A percentile compares a stretch with the other conserved stretches of the same genome.
These are phyloP conservation scores for Sebastes trivittatus DNA, from an alignment of 2,797 vertebrate species.

Conservation along the genomic window DNA sequence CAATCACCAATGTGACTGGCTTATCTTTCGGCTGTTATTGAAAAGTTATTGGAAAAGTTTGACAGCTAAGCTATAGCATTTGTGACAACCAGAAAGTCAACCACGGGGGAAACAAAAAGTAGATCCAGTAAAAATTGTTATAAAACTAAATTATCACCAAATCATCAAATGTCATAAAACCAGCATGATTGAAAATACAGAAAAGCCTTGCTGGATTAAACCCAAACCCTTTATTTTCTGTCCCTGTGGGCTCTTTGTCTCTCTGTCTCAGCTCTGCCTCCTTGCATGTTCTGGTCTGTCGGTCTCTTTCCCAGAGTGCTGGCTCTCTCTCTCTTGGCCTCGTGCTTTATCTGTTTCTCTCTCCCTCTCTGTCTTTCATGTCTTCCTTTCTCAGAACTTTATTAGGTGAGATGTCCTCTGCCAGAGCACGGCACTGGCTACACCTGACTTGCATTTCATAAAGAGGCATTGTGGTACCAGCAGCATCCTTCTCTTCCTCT, in stretches of 20 bases:
- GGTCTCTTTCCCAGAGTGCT: slow-evolving; percentile 4
- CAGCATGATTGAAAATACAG: not conserved
- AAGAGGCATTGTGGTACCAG: not conserved
- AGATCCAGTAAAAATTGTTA: not conserved
- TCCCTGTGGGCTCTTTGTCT: not conserved
- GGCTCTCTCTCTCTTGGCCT: not conserved
- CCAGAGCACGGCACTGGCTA: not conserved
- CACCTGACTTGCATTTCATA: slow-evolving; percentile 58
- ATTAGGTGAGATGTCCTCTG: slow-evolving; percentile 64
- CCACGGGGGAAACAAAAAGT: not conserved
- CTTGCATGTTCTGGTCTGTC: slow-evolving; percentile 25
- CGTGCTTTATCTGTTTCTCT: not conserved
- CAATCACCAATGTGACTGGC: slow-evolving; percentile 48
- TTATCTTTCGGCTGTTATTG: slow-evolving; percentile 64
- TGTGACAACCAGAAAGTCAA: slow-evolving; percentile 6
- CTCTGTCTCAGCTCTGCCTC: slow-evolving; percentile 22
- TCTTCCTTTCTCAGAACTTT: slow-evolving; percentile 51
- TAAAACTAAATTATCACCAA: not conserved
- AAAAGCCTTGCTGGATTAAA: slow-evolving; percentile 7
- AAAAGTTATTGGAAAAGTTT: slow-evolving; percentile 68
- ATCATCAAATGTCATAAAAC: not conserved
- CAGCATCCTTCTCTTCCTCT: slow-evolving; percentile 12
- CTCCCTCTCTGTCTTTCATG: slow-evolving; percentile 10
- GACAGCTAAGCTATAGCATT: slow-evolving; percentile 12
- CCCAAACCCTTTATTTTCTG: not conserved